phyloP scores from a whole-genome alignment of 2,797 vertebrate genomes.

The Clarias laeviceps region DNA sequence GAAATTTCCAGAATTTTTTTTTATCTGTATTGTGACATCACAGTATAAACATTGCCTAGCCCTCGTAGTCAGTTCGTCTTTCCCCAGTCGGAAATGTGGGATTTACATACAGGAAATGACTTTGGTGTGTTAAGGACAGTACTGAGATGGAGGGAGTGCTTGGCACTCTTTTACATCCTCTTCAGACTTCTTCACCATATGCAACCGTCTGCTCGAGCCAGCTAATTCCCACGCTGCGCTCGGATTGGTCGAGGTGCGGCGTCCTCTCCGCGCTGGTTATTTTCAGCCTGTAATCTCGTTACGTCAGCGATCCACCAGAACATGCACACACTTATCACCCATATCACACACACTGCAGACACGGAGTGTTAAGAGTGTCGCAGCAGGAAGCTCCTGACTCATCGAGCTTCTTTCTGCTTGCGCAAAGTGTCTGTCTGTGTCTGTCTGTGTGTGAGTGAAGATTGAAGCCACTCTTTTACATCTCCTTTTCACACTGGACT shows the following conservation, averaged over 20 bases:
- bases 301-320: constrained; percentile 43
- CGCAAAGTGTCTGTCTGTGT: neutral
- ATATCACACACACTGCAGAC: constrained; percentile 19
- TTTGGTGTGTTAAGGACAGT: neutral
- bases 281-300: constrained; percentile 77
- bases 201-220: constrained; percentile 18
- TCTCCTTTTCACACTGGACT: neutral
- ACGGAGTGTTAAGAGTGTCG: constrained; percentile 35
- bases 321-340: constrained; percentile 16
- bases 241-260: constrained; percentile 36
- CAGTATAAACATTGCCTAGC: neutral
- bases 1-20: neutral
- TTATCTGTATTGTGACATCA: neutral
- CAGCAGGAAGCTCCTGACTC: constrained; percentile 33
- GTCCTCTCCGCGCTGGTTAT: constrained; percentile 61
- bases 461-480: neutral
- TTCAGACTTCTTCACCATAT: constrained; percentile 2
- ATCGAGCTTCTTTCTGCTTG: constrained; percentile 34
- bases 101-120: neutral
- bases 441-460: neutral
- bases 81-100: neutral
- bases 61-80: neutral
- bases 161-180: neutral
- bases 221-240: constrained; percentile 41
- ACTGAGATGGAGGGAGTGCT: too few species aligned